Conservation (phyloP, 2,888 invertebrate genomes). For the Oxyteleia sp. region DNA sequence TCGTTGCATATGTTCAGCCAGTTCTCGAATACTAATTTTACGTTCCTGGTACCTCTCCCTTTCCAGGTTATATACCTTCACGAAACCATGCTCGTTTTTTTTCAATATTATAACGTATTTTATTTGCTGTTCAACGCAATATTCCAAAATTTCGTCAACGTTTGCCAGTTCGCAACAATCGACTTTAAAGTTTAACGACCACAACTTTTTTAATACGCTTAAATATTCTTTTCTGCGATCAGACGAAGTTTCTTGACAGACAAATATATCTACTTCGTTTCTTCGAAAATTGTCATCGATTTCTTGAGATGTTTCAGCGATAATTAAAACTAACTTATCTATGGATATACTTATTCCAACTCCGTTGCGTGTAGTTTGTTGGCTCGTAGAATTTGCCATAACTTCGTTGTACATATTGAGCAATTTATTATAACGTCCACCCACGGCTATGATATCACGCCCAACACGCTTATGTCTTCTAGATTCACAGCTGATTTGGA, state of each 20-base stretch:
- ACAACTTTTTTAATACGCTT: conserved; percentile 90
- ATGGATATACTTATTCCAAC: conserved; percentile 95
- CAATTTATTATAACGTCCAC: too few relatives aligned
- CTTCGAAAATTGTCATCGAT: conserved; percentile 81
- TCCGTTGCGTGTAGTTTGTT: conserved; percentile 86
- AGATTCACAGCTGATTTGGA: conserved; percentile 91
- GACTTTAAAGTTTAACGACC: conserved; percentile 91
- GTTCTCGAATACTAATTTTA: conserved; percentile 89
- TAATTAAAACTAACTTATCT: conserved; percentile 91
- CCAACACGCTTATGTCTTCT: too few relatives aligned
- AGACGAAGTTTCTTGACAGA: conserved; percentile 90
- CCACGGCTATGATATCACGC: too few relatives aligned
- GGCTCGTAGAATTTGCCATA: background rate
- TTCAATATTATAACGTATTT: conserved; percentile 90
- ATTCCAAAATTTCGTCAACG: conserved; percentile 89
- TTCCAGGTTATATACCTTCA: conserved; percentile 90
- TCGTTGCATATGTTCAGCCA: conserved; percentile 92
- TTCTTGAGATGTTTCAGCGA: conserved; percentile 89
- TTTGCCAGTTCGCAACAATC: conserved; percentile 90
- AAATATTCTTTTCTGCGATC: conserved; percentile 89
- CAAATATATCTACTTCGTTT: conserved; percentile 89
- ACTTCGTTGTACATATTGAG: too few relatives aligned
- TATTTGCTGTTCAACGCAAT: conserved; percentile 82
- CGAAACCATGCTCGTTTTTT: conserved; percentile 89
- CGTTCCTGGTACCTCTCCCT: conserved; percentile 91